These are phyloP conservation scores for Drosophila equinoxialis DNA, from an alignment of 1,140 invertebrate genomes.

Conservation along the genomic window DNA sequence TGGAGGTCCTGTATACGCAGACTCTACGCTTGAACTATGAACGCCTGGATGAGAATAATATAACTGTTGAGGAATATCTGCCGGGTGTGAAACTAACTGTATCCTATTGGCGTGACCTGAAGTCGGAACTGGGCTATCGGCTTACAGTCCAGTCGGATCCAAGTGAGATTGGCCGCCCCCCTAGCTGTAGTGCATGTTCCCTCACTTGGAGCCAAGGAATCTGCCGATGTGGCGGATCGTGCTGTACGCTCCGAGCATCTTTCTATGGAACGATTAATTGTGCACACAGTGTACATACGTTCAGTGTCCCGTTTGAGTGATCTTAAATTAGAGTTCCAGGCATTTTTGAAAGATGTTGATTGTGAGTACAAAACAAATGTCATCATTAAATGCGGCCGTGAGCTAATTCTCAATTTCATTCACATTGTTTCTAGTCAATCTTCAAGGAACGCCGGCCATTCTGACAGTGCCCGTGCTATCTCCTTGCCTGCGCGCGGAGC, in stretches of 20 bases:
- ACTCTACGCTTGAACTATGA: constrained; percentile 94
- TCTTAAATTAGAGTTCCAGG: constrained; percentile 91
- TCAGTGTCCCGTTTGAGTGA: constrained; percentile 92
- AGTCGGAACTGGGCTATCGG: constrained; percentile 93
- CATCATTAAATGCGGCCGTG: background rate
- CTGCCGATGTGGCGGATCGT: constrained; percentile 89
- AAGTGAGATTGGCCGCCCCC: constrained; percentile 91
- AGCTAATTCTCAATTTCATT: background rate
- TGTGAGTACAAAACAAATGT: constrained; percentile 84
- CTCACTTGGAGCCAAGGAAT: constrained; percentile 87
- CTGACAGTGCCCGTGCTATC: constrained; percentile 94
- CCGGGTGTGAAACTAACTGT: constrained; percentile 94
- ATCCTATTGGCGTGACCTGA: constrained; percentile 95
- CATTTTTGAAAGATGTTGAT: constrained; percentile 89
- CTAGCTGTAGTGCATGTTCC: constrained; percentile 94
- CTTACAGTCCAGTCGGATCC: constrained; percentile 95
- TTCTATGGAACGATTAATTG: constrained; percentile 97
- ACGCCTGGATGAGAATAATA: constrained; percentile 94
- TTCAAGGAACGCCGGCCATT: constrained; percentile 94
- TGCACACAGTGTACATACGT: constrained; percentile 98
- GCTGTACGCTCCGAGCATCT: constrained; percentile 93
- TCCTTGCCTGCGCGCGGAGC: constrained; percentile 95
- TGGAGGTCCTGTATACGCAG: constrained; percentile 98
- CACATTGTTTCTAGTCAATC: constrained; percentile 83
- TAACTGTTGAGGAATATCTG: constrained; percentile 96